phyloP scores from a whole-genome alignment of 1,140 invertebrate genomes.

The Drosophila prosaltans region DNA sequence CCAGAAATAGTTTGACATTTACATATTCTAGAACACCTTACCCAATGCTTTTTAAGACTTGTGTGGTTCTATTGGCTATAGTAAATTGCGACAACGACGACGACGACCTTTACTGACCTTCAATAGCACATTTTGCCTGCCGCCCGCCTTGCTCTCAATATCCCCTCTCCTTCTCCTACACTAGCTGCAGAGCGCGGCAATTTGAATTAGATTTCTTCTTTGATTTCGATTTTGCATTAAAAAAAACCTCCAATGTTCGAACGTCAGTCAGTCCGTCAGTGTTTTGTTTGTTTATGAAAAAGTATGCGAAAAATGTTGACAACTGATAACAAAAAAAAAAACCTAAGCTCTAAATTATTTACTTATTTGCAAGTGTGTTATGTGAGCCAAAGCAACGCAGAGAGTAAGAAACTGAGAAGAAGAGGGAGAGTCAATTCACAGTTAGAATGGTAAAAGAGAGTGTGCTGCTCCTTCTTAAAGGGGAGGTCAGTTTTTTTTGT shows the following conservation, averaged over 20 bases:
- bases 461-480: neutral
- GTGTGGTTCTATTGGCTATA: slow-evolving; percentile 31
- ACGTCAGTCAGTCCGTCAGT: neutral
- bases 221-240: slow-evolving; percentile 34
- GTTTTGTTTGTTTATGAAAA: slow-evolving; percentile 73
- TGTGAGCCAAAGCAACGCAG: slow-evolving; percentile 28
- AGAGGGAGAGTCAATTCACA: neutral
- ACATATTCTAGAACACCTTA: neutral
- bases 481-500: slow-evolving; percentile 6
- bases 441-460: no score
- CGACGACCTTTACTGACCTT: slow-evolving; percentile 81
- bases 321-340: slow-evolving; percentile 42
- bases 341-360: neutral
- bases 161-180: neutral
- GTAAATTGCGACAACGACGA: slow-evolving; percentile 49
- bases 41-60: slow-evolving; percentile 15
- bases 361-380: slow-evolving; percentile 17
- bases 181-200: slow-evolving; percentile 23
- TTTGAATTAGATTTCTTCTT: slow-evolving; percentile 56
- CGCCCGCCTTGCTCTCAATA: slow-evolving; percentile 10
- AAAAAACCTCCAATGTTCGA: slow-evolving; percentile 4
- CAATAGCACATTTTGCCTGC: slow-evolving; percentile 52
- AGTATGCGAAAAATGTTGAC: slow-evolving; percentile 68
- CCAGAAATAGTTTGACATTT: neutral
- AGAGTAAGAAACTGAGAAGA: slow-evolving; percentile 1